Evolutionary conservation across 2,113 vertebrate genomes (phyloP), one percentile per base, ranked within the genome.

Genomic region (Spilogale gracilis): DNA sequence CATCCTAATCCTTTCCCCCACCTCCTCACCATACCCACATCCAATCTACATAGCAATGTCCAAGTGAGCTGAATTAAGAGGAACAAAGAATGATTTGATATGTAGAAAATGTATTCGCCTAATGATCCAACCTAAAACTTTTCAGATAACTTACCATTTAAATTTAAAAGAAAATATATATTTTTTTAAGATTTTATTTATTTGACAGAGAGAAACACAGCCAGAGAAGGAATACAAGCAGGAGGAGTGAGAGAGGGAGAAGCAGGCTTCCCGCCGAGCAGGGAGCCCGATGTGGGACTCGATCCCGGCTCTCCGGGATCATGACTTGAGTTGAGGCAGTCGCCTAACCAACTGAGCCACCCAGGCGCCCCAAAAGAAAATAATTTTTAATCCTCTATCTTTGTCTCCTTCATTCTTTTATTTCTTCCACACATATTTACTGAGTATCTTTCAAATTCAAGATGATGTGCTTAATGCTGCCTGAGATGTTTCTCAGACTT

Each of bases 401-500:
- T 93, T 78, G 16, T 48, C 2, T 85, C 13, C 25, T 91, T 95
- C 38, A 17, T 89, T 81, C 17, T 71, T 82, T 93, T 21, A 58
- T 45, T 88, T 71, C 3, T 79, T 92, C 30, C 23, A 11, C 12
- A 89, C 67, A 10, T 94, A 54, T 48, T 91, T 80, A 50, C 32
- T 58, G 38, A 93, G 11, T 76, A 14, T 74, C 10, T 92, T 86
- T 73, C 89, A 56, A 80, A 20, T 92, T 97, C 25, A 38, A 90
- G 81, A 71, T 3, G 27, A 2, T 25, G 4, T 87, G 30, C 38
- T 48, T 65, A 17, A 27, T 80, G 56, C 25, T 74, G 48, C 18
- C 12, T 5, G 43, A 58, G 54, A 11, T 63, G 54, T 38, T 71
- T 69, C 71, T 95, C 65, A 96, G 89, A 18, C 7, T 58, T 87